These are phyloP conservation scores for Echiichthys vipera DNA, from an alignment of 2,797 vertebrate species.

Conservation along the genomic window DNA sequence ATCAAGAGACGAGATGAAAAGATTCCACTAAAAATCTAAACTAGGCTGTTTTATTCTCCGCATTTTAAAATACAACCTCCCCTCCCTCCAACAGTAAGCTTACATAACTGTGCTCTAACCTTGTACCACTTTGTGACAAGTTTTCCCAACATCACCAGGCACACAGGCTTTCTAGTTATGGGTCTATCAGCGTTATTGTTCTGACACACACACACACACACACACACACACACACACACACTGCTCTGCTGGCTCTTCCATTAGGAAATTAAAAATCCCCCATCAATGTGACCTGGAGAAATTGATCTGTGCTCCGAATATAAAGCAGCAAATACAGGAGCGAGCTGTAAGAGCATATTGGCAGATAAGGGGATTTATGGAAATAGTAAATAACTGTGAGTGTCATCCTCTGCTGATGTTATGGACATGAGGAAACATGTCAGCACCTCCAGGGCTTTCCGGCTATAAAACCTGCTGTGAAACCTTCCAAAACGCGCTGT, in stretches of 20 bases:
- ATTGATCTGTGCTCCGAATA: slow-evolving; percentile 65
- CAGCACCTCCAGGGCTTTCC: slow-evolving; percentile 2
- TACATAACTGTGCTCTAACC: slow-evolving; percentile 22
- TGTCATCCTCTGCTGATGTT: slow-evolving; percentile 13
- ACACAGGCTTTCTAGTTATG: not conserved
- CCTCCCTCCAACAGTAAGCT: not conserved
- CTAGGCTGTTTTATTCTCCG: not conserved
- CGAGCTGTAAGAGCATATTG: not conserved
- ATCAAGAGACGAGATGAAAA: slow-evolving; percentile 19
- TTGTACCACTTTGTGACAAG: slow-evolving; percentile 10
- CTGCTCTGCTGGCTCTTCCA: slow-evolving; percentile 59
- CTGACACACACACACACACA: slow-evolving; percentile 18
- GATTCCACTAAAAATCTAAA: slow-evolving; percentile 5
- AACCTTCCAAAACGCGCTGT: not conserved
- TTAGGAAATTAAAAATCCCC: slow-evolving; percentile 81
- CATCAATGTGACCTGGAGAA: slow-evolving; percentile 62
- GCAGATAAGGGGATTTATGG: slow-evolving; percentile 12
- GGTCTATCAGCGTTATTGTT: slow-evolving; percentile 20
- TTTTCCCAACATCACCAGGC: slow-evolving; percentile 8
- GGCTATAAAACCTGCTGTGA: not conserved
- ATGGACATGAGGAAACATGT: not conserved
- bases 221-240: slow-evolving; percentile 39
- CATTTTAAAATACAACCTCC: not conserved
- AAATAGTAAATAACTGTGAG: slow-evolving; percentile 30
- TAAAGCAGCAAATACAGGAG: slow-evolving; percentile 45